Evolutionary conservation across 2,113 vertebrate species (phyloP), one percentile per base, ranked within the genome.

Genomic region (Sturnus vulgaris): DNA sequence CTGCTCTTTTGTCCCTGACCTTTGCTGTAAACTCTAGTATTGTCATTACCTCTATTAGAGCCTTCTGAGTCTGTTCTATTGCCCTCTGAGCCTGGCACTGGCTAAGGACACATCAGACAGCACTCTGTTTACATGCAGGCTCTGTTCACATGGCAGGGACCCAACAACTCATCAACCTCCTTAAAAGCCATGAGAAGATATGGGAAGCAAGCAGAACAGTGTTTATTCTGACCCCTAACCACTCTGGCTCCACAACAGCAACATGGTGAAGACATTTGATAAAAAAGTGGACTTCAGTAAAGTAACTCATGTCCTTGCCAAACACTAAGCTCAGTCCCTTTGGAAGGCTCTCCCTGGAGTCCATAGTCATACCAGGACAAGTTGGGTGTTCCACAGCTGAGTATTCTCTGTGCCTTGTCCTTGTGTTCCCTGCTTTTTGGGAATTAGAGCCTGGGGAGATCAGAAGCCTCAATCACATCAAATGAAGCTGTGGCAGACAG

Each of bases 1-100:
- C 60, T 83, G 60, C 40, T 91, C 13, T 39, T 83, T 66, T 80
- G 79, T 86, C 47, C 31, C 85, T 92, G 82, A 88, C 79, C 50
- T 93, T 92, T 78, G 82, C 59, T 66, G 31, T 91, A 83, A 95
- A 89, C 30, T 55, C 63, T 39, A 81, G 78, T 30, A 71, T 68
- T 7, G 1, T 33, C 1, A 1, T 55, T 71, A 56, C 46, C 42
- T 57, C 69, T 64, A 31, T 46, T 56, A 92, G 86, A 94, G 72
- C 75, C 65, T 89, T 56, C 75, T 81, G 64, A 88, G 46, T 57
- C 12, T 64, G 42, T n/a, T 63, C 69, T 61, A 7, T 14, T 82
- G 57, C 44, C 35, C 66, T 90, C 78, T 94, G 86, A 93, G 78
- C 76, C 82, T 75, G 76, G 42, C 65, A 66, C 40, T 72, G 60